Evolutionary conservation across 2,113 vertebrate genomes (phyloP).

Genomic region (Mixornis gularis): DNA sequence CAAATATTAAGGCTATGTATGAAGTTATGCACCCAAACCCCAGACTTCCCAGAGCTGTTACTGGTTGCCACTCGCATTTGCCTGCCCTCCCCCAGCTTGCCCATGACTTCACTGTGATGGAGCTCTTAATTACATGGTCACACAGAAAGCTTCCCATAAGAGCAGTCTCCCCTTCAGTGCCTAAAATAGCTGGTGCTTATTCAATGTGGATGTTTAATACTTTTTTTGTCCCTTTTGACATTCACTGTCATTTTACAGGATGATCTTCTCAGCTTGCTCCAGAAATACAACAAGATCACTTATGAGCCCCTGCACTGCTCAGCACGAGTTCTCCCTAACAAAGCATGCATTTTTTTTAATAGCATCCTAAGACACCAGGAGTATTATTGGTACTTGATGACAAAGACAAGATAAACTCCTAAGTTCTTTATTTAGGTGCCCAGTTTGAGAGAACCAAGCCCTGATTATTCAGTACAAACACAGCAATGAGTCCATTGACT

Average conservation of each 20-base stretch:
- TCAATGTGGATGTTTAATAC: background rate
- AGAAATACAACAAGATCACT: background rate
- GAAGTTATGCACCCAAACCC: background rate
- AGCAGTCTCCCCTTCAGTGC: background rate
- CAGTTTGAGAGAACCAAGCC: background rate
- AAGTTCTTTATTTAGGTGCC: constrained; percentile 35
- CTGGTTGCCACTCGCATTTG: accelerated
- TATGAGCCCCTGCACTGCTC: background rate
- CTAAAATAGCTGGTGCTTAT: background rate
- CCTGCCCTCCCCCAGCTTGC: background rate
- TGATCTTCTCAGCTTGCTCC: background rate
- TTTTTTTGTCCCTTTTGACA: background rate
- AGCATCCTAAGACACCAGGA: background rate
- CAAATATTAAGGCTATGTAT: background rate
- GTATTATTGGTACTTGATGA: background rate
- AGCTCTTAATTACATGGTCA: background rate
- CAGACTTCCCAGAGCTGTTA: background rate
- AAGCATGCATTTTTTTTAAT: background rate
- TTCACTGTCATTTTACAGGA: background rate
- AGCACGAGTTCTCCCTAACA: background rate
- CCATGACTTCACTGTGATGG: background rate
- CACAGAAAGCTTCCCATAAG: background rate
- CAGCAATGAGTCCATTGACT: constrained; percentile 27
- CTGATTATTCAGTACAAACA: background rate
- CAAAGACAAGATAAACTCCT: background rate